Base-by-base conservation (phyloP, 2,113 vertebrate genomes). In the Pipra filicauda region DNA sequence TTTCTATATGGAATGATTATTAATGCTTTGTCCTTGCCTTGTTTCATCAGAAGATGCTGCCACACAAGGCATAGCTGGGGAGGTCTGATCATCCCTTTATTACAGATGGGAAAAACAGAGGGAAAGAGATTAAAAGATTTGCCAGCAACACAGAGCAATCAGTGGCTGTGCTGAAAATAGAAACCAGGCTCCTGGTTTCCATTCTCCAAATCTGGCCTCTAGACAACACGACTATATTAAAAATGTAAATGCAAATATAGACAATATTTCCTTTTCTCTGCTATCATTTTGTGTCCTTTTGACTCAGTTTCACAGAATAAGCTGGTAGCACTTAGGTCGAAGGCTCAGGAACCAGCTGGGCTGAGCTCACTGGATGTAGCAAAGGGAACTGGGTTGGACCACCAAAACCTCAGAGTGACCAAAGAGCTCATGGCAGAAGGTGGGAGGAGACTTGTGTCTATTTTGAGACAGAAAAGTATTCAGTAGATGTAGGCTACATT, bases 121-220 rank as follows among this genome's bases (percentile, higher is more conserved):
- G 85, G 84, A 77, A 95, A 91, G 94, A 96, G 95, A 96, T 96
- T 96, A 96, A 94, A 94, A 95, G 91, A 94, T 96, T 96, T 97
- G 89, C 94, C 87, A 83, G 89, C 70, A 87, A 70, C 89, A 91
- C 62, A 51, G 91, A 96, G 94, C 92, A 95, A 95, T 96, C 94
- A 91, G 84, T 82, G 87, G 54, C 74, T 77, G 94, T 27, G 76
- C 95, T 93, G 84, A 92, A 96, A 96, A 92, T 94, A 95, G 96
- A 91, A 96, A 84, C 86, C 74, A 66, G 59, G 37, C 95, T 94
- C 87, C 91, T 85, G 94, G 48, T 92, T 95, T 95, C 93, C 94
- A 83, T 70, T 93, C 86, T 92, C 91, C 71, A 55, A 87, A 89
- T 85, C 74, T 95, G 92, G 87, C 95, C 89, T 89, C 89, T 93